Conservation (phyloP, 2,797 vertebrate genomes). For the Varecia variegata region DNA sequence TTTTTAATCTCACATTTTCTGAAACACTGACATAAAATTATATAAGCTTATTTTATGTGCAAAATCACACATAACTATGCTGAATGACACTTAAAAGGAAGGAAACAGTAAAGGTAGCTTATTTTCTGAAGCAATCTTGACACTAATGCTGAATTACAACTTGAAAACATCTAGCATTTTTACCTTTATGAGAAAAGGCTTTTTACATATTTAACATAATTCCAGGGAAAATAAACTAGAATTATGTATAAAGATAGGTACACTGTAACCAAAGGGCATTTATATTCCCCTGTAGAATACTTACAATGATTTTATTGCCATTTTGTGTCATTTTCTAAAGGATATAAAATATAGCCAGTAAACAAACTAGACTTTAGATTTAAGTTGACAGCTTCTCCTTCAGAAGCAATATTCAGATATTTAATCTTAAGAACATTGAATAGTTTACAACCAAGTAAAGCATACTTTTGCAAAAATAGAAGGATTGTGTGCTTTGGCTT, state of each 20-base stretch:
- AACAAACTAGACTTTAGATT: conserved; percentile 92
- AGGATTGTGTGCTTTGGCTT: conserved; percentile 59
- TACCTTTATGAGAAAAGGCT: conserved; percentile 88
- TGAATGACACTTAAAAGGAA: conserved; percentile 85
- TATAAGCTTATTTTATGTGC: conserved; percentile 81
- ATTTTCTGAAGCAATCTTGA: conserved; percentile 86
- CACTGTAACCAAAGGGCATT: conserved; percentile 92
- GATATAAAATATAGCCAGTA: conserved; percentile 88
- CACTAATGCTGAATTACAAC: conserved; percentile 86
- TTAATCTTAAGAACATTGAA: conserved; percentile 84
- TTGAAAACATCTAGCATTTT: conserved; percentile 85
- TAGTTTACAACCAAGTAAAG: conserved; percentile 82
- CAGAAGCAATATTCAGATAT: conserved; percentile 88
- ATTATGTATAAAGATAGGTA: conserved; percentile 92
- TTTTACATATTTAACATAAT: conserved; percentile 96
- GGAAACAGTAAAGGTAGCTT: conserved; percentile 79
- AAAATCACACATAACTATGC: conserved; percentile 79
- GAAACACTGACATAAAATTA: conserved; percentile 82
- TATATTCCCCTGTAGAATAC: conserved; percentile 90
- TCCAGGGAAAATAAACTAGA: conserved; percentile 89
- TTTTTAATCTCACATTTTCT: conserved; percentile 75
- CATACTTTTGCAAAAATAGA: conserved; percentile 71
- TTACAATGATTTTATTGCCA: conserved; percentile 93
- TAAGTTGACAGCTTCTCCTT: conserved; percentile 90
- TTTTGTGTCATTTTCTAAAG: conserved; percentile 93